Conservation (phyloP, 2,888 invertebrate genomes). For the Laspeyria flexula region DNA sequence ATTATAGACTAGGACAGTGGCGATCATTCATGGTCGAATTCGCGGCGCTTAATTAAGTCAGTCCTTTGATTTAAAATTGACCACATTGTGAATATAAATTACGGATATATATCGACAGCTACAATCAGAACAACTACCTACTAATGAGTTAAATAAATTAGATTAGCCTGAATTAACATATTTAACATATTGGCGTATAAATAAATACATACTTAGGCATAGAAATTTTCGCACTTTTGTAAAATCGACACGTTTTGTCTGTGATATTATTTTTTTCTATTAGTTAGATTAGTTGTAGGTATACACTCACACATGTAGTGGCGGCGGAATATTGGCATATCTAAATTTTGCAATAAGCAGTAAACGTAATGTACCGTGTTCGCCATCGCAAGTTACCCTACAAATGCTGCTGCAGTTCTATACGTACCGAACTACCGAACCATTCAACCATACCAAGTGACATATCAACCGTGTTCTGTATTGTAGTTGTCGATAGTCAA, state of each 20-base stretch:
- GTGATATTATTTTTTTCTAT: constrained; percentile 50
- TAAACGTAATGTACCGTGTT: not conserved
- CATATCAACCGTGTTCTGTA: constrained; percentile 12
- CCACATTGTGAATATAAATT: constrained; percentile 44
- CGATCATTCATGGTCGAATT: constrained; percentile 25
- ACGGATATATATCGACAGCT: constrained; percentile 51
- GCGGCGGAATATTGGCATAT: constrained; percentile 26
- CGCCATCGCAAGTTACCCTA: not conserved
- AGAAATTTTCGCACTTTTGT: constrained; percentile 38
- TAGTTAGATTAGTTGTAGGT: constrained; percentile 47
- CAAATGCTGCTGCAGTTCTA: constrained; percentile 16
- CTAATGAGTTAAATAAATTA: not conserved
- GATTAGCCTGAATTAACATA: constrained; percentile 21
- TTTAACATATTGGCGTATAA: constrained; percentile 20
- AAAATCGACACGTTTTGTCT: constrained; percentile 46
- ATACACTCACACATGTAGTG: constrained; percentile 26
- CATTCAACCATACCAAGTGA: not conserved
- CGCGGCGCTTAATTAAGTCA: constrained; percentile 27
- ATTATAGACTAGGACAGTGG: constrained; percentile 31
- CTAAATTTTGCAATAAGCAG: constrained; percentile 27
- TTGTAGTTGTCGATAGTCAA: constrained; percentile 46
- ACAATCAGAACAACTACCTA: constrained; percentile 42
- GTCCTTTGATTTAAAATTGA: constrained; percentile 39
- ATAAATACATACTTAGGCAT: constrained; percentile 25
- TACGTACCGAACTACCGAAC: too few relatives aligned